phyloP scores from a whole-genome alignment of 2,113 vertebrate species.

The Saccopteryx leptura region DNA sequence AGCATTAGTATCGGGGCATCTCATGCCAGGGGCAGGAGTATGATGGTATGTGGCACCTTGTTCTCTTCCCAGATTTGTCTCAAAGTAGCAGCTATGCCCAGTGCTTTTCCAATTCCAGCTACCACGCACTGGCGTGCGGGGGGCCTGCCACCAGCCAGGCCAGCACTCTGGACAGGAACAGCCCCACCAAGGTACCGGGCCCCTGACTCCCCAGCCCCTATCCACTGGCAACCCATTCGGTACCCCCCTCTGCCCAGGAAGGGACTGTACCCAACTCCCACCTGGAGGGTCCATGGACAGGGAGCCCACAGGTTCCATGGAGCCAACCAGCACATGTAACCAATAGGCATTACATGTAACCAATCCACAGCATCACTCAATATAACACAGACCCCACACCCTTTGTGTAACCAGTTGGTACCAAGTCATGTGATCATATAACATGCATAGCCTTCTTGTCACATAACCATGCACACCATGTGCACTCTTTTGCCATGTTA shows the following conservation, averaged over 20 bases:
- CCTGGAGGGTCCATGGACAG: not conserved
- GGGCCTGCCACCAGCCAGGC: constrained; percentile 93
- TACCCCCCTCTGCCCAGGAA: not conserved
- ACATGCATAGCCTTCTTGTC: not conserved
- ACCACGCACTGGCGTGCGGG: constrained; percentile 95
- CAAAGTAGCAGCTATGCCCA: constrained; percentile 92
- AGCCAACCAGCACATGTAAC: not conserved
- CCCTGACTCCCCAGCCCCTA: constrained; percentile 58
- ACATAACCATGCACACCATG: not conserved
- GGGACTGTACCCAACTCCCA: not conserved
- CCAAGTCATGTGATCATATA: not conserved
- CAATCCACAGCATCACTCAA: not conserved
- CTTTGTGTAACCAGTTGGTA: not conserved
- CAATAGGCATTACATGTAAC: not conserved
- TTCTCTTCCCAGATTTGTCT: constrained; percentile 92
- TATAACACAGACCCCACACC: not conserved
- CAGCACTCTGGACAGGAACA: constrained; percentile 94
- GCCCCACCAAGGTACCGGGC: constrained; percentile 94
- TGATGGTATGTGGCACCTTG: constrained; percentile 88
- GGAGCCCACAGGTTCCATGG: not conserved
- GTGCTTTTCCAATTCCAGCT: constrained; percentile 97
- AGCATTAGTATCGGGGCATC: not conserved
- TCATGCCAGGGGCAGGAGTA: constrained; percentile 16
- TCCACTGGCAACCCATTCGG: not conserved
- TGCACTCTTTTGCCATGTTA: not conserved